Percentiles rank a stretch among this genome's conserved stretches.
These are phyloP conservation scores for Aelia acuminata DNA, from an alignment of 2,888 invertebrate species.

Conservation along the genomic window DNA sequence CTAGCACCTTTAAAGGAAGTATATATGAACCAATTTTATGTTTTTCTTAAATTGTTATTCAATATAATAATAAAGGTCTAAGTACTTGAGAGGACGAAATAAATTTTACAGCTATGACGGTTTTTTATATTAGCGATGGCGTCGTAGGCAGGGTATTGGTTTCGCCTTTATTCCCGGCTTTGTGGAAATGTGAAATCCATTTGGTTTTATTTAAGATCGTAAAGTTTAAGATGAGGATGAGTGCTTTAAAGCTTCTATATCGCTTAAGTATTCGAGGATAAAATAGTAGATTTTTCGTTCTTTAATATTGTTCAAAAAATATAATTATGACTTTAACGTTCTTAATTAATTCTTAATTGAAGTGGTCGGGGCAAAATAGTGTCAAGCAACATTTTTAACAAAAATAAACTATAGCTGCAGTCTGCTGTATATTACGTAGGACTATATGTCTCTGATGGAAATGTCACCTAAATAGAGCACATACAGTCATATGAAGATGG, in stretches of 20 bases:
- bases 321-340: too few relatives aligned
- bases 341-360: too few relatives aligned
- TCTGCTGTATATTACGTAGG: too few relatives aligned
- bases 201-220: neutral
- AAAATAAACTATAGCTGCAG: too few relatives aligned
- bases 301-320: too few relatives aligned
- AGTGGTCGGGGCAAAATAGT: too few relatives aligned
- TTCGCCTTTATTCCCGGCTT: neutral
- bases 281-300: too few relatives aligned
- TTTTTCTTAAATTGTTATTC: neutral
- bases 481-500: too few relatives aligned
- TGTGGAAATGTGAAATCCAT: neutral
- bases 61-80: neutral
- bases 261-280: too few relatives aligned
- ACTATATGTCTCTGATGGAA: too few relatives aligned
- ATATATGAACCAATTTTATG: neutral
- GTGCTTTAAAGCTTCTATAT: neutral
- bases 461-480: too few relatives aligned
- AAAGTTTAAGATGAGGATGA: neutral
- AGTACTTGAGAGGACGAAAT: neutral
- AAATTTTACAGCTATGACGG: neutral
- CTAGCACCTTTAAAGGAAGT: neutral
- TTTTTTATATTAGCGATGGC: neutral
- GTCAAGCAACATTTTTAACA: too few relatives aligned
- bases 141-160: neutral